phyloP scores from a whole-genome alignment of 2,113 vertebrate genomes.

The Sterrhoptilus dennistouni region DNA sequence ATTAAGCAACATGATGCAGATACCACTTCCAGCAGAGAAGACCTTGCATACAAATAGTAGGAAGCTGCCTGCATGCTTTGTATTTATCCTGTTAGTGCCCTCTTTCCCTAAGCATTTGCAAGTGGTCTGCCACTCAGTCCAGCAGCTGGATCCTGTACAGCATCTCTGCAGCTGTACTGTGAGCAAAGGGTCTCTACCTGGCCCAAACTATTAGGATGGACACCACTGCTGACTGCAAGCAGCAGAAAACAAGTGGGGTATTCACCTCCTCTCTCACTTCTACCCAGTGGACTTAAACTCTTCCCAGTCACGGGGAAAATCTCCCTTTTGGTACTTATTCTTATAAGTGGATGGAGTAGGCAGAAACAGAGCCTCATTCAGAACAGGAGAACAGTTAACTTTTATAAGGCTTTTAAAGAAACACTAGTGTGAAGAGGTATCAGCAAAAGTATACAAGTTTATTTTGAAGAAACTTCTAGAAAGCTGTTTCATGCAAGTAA shows the following conservation, averaged over 20 bases:
- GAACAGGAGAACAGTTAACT: neutral
- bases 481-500: neutral
- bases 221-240: neutral
- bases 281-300: neutral
- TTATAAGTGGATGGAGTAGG: neutral
- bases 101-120: neutral
- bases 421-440: neutral
- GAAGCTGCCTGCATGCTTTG: neutral
- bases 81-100: neutral
- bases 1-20: neutral
- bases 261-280: neutral
- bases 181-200: neutral
- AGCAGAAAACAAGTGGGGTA: neutral
- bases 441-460: neutral
- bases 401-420: neutral
- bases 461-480: neutral
- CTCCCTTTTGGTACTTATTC: neutral
- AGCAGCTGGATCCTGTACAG: neutral
- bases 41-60: neutral
- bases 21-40: neutral
- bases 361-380: rapidly evolving
- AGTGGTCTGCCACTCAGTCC: neutral
- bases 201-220: neutral
- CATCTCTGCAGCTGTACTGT: neutral
- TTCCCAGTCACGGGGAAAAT: neutral